Conservation (phyloP, 2,888 invertebrate genomes). For the Drosophila mimica region DNA sequence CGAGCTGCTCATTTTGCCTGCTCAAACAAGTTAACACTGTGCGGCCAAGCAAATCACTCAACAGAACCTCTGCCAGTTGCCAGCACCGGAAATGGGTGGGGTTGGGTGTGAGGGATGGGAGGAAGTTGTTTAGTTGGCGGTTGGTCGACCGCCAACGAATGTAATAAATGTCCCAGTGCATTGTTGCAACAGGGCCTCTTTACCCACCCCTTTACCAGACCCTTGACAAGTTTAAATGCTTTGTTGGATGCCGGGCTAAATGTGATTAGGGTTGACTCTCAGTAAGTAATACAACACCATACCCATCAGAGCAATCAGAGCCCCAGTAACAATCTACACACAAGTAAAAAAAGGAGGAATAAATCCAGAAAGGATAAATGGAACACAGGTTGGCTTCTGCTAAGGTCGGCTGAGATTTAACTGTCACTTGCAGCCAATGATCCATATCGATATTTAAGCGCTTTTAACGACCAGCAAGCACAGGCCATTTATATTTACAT, state of each 20-base stretch:
- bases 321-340: constrained; percentile 5
- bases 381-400: constrained; percentile 7
- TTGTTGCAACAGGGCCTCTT: constrained; percentile 47
- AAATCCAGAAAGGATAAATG: background rate
- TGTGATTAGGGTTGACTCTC: constrained; percentile 63
- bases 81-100: background rate
- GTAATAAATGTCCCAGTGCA: constrained; percentile 71
- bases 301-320: background rate
- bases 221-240: constrained; percentile 55
- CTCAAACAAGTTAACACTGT: constrained; percentile 58
- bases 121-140: background rate
- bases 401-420: constrained; percentile 47
- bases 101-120: background rate
- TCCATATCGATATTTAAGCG: constrained; percentile 73
- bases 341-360: background rate
- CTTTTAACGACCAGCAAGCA: constrained; percentile 63
- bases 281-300: constrained; percentile 11
- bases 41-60: constrained; percentile 72
- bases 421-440: constrained; percentile 67
- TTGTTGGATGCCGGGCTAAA: constrained; percentile 31
- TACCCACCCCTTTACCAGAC: constrained; percentile 1
- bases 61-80: constrained; percentile 38
- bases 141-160: constrained; percentile 36
- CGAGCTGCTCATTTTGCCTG: constrained; percentile 45
- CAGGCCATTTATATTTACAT: constrained; percentile 49